phyloP scores from a whole-genome alignment of 2,113 vertebrate genomes.

The Mormyrus iriodes region DNA sequence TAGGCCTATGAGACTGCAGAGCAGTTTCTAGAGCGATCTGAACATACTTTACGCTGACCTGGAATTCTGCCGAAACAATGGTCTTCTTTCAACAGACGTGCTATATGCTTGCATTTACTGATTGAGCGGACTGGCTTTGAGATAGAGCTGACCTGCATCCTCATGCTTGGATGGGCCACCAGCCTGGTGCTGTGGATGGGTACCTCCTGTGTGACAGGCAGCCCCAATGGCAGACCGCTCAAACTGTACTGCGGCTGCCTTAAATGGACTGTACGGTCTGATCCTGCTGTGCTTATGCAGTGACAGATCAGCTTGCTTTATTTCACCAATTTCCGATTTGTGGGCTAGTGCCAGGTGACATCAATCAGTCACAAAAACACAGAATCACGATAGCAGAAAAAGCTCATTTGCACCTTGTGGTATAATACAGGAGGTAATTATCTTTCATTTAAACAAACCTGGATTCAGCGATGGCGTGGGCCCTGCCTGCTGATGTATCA shows the following conservation, averaged over 20 bases:
- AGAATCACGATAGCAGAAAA: background rate
- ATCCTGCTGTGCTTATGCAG: no score
- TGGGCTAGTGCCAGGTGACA: background rate
- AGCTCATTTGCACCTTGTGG: constrained; percentile 17
- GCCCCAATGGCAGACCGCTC: background rate
- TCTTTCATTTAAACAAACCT: constrained; percentile 15
- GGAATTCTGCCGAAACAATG: background rate
- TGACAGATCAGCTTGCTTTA: background rate
- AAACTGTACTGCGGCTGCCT: background rate
- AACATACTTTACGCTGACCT: background rate
- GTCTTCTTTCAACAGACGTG: background rate
- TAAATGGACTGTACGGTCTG: background rate
- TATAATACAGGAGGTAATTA: constrained; percentile 13
- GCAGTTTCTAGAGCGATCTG: background rate
- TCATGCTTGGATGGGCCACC: no score
- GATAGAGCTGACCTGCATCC: background rate
- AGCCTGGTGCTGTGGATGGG: background rate
- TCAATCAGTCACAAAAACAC: background rate
- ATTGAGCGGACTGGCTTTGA: background rate
- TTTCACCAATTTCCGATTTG: background rate
- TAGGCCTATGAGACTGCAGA: background rate
- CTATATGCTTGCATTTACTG: background rate
- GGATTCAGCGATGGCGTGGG: background rate
- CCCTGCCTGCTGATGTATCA: background rate
- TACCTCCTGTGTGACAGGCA: background rate